Base-by-base conservation (phyloP, 2,888 invertebrate genomes). In the Erpobdella octoculata region DNA sequence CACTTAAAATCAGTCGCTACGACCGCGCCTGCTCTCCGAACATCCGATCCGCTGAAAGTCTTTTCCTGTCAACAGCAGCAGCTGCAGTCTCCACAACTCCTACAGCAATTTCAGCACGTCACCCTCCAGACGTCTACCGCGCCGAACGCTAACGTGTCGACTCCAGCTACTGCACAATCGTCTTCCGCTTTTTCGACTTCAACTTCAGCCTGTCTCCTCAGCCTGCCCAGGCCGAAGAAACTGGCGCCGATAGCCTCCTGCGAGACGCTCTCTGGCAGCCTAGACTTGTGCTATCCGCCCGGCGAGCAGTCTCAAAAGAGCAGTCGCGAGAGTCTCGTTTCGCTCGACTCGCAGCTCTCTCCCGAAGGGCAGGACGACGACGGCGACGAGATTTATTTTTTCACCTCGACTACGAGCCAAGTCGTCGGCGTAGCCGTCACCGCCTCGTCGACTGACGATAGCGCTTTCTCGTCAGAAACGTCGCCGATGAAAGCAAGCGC, bases 181-280 rank as follows among this genome's bases (percentile, higher is more conserved):
- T 62, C 62, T 28, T 6, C 33, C 4, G 33, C 62, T n/a, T 9
- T 35, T 33, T 33, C 62, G 35, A 62, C 62, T n/a, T 31, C 62
- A 31, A 35, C 62, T 12, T 48, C 70, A 3, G 8, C 69, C n/a
- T 72, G 41, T 33, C 46, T 72, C 21, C 66, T 73, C 41, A 71
- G 72, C 28, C 79, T 66, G 12, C 78, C 79, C 8, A 78, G 77
- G 62, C 75, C 76, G 53, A 62, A 62, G 33, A 81, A 79, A 72
- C 77, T 81, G 64, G 83, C 83, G 28, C 83, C 83, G n/a, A 81
- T 83, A 4, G 83, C 83, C 3, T 81, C 81, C 2, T 82, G 81
- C 73, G 83, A 83, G 72, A 82, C 82, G 2, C 76, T 83, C 35
- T 78, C 79, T 65, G 82, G 82, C 71, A 72, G 72, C 38, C 62